Evolutionary conservation across 2,113 vertebrate species (phyloP), one percentile per base, ranked within the genome.

Genomic region (Pyrgilauda ruficollis): DNA sequence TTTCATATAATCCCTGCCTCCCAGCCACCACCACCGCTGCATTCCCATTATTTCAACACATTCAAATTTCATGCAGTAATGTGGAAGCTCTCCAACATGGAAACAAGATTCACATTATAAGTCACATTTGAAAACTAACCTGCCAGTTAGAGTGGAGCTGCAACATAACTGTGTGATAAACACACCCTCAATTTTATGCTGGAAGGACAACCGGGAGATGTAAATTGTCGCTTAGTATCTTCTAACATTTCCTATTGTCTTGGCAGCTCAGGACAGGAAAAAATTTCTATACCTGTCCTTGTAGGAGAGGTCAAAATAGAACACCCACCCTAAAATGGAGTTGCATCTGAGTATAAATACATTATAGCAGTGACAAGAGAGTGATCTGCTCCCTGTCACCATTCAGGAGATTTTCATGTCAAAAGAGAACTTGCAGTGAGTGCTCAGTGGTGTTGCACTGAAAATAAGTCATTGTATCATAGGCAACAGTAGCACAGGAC

Each of bases 1-100:
- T 96, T 97, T 95, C 90, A 89, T 70, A 89, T 97, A 98, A 98
- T 97, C 97, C 92, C 87, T 92, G 80, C 94, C 85, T 97, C 94
- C 67, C 90, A 92, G 84, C 56, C 69, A 93, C 77, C 7, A 3
- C 47, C 23, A 69, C 53, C 89, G 73, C 94, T 86, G 77, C 90
- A 77, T 97, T 94, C 90, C 62, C 95, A 96, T 97, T 96, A 94
- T 97, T 95, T 96, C 89, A 56, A 82, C 67, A 94, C 89, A 95
- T 96, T 96, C 89, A 85, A 88, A 96, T 92, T 91, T 94, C 93
- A 95, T 81, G 77, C 85, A 93, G 37, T 88, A 96, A 97, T 94
- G 94, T 95, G 94, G 86, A 91, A 94, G 59, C 78, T 83, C 55
- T 93, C 81, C 72, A 94, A 89, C 52, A 74, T 31, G 44, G 94